These are phyloP conservation scores for Typhlomys cinereus DNA, from an alignment of 2,113 vertebrate genomes.

Conservation along the genomic window DNA sequence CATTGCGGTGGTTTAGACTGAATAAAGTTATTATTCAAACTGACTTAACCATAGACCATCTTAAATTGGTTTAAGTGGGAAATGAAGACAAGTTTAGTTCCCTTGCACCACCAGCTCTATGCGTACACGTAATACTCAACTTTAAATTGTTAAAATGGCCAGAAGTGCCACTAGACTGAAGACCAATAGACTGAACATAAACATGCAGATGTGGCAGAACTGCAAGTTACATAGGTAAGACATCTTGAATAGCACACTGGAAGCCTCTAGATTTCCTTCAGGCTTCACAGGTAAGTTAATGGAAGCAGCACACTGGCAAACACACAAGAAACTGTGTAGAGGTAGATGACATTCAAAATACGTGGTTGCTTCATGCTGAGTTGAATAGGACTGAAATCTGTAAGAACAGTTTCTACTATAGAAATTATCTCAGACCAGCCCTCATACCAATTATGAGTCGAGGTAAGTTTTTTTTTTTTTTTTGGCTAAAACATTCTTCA, in stretches of 20 bases:
- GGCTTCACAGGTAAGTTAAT: background rate
- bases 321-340: slow-evolving; percentile 15
- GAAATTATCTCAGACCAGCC: background rate
- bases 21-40: background rate
- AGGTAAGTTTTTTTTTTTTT: background rate
- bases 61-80: background rate
- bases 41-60: background rate
- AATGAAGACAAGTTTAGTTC: background rate
- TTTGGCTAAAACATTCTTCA: background rate
- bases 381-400: background rate
- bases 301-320: background rate
- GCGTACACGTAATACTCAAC: background rate
- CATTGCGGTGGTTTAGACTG: background rate
- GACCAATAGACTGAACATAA: background rate
- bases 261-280: background rate
- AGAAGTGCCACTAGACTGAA: background rate
- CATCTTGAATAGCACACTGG: background rate
- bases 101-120: background rate
- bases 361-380: background rate
- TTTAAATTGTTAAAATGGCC: background rate
- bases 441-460: background rate
- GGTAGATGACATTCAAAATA: background rate
- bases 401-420: background rate
- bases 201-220: background rate
- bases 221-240: background rate